Evolutionary conservation across 2,888 invertebrate genomes (phyloP), one percentile per base, ranked within the genome.

Genomic region (Bedellia somnulentella): DNA sequence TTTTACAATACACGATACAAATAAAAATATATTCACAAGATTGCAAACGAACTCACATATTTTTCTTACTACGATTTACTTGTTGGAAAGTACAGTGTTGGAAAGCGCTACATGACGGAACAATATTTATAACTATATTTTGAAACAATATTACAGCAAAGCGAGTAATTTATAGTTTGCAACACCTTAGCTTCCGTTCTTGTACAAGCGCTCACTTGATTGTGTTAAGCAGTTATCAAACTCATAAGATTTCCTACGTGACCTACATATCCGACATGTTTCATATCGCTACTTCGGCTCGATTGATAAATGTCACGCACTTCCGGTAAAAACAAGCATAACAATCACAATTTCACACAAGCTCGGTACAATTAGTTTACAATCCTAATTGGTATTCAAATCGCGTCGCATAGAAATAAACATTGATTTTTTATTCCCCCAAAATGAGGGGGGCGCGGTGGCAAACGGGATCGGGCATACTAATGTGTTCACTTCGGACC

Each of bases 341-440:
- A 49, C 48, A 48, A 48, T 49, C 42, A 46, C 50, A 47, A 53
- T 50, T 60, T 52, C 47, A 54, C 57, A 52, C 56, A 58, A 61
- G 63, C 49, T n/a, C n/a, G n/a, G n/a, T n/a, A n/a, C n/a, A n/a
- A n/a, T n/a, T n/a, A n/a, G n/a, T n/a, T n/a, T n/a, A n/a, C n/a
- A n/a, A n/a, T n/a, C n/a, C 54, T 62, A 66, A 71, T 75, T 68
- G 68, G 61, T 57, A 73, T 75, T 71, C 73, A 47, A 58, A 66
- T 57, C 64, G 60, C 70, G 66, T 70, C 51, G 56, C 44, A 42
- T 46, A 58, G 54, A 60, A 66, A 68, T 71, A 75, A 73, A 75
- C 71, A 75, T 75, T 75, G 73, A 75, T 75, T 75, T 73, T 73
- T 73, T 71, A 67, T 64, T 63, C 61, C 68, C 64, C 68, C 58